A percentile compares a stretch with the other conserved stretches of the same genome.
phyloP scores from a whole-genome alignment of 2,888 invertebrate genomes.

The Callinectes sapidus region DNA sequence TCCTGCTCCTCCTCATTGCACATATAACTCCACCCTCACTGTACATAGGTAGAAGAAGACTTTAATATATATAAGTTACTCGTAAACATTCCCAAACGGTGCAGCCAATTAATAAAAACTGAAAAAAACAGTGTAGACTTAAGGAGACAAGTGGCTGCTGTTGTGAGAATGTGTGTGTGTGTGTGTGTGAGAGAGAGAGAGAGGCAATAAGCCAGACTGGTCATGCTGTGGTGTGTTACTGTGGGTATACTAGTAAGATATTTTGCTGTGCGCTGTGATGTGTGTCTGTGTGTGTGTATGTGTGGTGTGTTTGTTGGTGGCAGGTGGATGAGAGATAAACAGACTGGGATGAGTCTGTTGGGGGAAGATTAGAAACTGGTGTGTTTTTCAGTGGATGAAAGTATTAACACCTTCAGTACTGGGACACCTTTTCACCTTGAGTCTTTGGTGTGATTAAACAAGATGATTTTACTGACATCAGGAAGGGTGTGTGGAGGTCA shows the following conservation, averaged over 20 bases:
- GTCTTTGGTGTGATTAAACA: too few species aligned
- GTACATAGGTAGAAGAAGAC: slow-evolving; percentile 17
- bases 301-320: background rate
- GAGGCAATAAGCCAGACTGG: background rate
- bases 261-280: background rate
- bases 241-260: background rate
- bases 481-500: too few species aligned
- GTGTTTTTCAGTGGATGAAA: background rate
- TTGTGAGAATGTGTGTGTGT: background rate
- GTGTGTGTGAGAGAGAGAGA: background rate
- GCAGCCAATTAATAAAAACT: background rate
- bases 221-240: background rate
- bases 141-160: background rate
- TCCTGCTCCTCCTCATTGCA: slow-evolving; percentile 14
- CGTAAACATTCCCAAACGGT: background rate
- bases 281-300: background rate
- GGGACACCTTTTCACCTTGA: too few species aligned
- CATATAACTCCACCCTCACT: background rate
- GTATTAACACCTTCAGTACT: too few species aligned
- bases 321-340: too few species aligned
- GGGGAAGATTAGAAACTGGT: background rate
- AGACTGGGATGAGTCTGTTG: too few species aligned
- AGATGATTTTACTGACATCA: too few species aligned
- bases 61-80: background rate
- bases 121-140: background rate